Base-by-base conservation (phyloP, 30 jellyfish, hydroid and myxozoan genomes). In the Morbakka virulenta region DNA sequence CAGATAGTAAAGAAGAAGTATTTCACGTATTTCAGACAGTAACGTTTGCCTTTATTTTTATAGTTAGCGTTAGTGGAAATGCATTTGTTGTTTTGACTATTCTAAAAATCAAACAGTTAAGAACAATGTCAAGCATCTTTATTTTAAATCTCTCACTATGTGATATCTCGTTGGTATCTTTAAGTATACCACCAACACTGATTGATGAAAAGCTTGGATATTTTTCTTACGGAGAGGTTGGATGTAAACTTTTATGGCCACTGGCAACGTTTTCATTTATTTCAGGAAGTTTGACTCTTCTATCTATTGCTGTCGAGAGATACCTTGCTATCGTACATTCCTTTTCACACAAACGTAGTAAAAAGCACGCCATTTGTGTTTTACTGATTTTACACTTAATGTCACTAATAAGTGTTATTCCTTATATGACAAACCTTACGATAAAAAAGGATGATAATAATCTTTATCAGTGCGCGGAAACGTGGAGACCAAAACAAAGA, bases 281-380 rank as follows among this genome's bases (percentile, higher is more conserved):
- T 3, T 74, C 94, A 28, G 94, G 29, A 28, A 77, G 62, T 14
- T 73, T 74, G 28, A 82, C 91, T 14, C 50, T 82, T 27, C 70
- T 82, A 12, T 11, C 29, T 33, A 20, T 82, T 4, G 91, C 92
- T 2, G 1, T 52, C 33, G 94, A 82, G 20, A 36, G 94, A 28
- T 82, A 28, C 84, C 29, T 82, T 20, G 94, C 92, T 9, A 50
- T 74, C 22, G 83, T 63, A 17, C 76, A 72, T 73, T 88, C 94
- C 50, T 74, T 82, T 50, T 29, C 28, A 2, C 74, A 65, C 36
- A 31, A 20, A 0, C 26, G 29, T 24, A 32, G 62, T 14, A 61
- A 74, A 29, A 32, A 32, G 32, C 50, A 61, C 14, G 31, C 79
- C 0, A 6, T 29, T 77, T 62, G 34, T 20, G 64, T 2, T 32